These are phyloP conservation scores for Apocrypta bakeri DNA, from an alignment of 1,140 invertebrate genomes.

Conservation along the genomic window DNA sequence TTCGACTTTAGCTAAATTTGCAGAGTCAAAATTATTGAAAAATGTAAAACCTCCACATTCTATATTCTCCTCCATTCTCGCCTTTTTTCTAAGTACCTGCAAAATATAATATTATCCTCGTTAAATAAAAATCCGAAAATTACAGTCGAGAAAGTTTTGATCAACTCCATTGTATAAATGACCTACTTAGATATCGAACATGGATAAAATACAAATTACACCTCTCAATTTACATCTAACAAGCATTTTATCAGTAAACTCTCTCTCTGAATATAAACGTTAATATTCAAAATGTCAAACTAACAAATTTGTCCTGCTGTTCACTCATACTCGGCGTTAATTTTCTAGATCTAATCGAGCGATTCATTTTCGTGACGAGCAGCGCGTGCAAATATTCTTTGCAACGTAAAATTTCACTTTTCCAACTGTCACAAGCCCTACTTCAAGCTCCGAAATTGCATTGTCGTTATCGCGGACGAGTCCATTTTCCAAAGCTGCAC, in stretches of 20 bases:
- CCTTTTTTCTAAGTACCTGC: slow-evolving; percentile 54
- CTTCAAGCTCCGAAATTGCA: not conserved
- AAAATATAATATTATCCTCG: slow-evolving; percentile 38
- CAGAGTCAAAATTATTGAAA: slow-evolving; percentile 90
- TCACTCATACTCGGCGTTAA: not conserved
- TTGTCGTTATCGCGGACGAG: slow-evolving; percentile 49
- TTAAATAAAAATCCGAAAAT: not conserved
- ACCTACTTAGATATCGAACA: slow-evolving; percentile 31
- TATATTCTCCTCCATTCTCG: slow-evolving; percentile 69
- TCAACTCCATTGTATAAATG: slow-evolving; percentile 23
- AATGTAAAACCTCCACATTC: slow-evolving; percentile 81
- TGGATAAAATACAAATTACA: slow-evolving; percentile 26
- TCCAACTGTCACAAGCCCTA: not conserved
- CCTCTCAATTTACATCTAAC: slow-evolving; percentile 34
- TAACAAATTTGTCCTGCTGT: not conserved
- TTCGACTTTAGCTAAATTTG: slow-evolving; percentile 88
- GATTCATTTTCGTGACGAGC: slow-evolving; percentile 22
- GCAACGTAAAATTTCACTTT: slow-evolving; percentile 13
- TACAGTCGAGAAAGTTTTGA: not conserved
- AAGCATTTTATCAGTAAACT: slow-evolving; percentile 22
- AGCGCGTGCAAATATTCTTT: not conserved
- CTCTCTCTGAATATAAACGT: not conserved
- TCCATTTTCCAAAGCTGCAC: slow-evolving; percentile 44
- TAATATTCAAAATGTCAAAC: not conserved
- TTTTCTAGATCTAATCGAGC: not conserved